Evolutionary conservation across 2,888 invertebrate species (phyloP).

Genomic region (Xylota sylvarum): DNA sequence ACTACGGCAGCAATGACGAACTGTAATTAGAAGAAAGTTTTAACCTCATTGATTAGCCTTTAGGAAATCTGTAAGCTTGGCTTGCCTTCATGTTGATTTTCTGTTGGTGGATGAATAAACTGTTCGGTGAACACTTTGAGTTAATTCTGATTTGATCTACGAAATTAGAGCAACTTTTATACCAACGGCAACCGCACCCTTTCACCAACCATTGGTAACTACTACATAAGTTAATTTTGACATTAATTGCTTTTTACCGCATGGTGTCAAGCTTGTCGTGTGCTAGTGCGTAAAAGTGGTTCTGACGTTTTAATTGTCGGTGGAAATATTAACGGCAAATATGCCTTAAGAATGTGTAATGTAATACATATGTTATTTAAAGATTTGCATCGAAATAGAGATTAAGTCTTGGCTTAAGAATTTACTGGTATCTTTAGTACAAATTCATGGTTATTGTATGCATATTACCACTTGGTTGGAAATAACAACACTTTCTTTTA

Average conservation of each 20-base stretch:
- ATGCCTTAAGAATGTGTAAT: constrained; percentile 23
- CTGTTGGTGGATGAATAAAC: constrained; percentile 78
- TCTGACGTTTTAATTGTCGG: constrained; percentile 11
- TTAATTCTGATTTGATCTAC: constrained; percentile 40
- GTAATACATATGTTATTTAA: background rate
- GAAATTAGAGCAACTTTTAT: constrained; percentile 56
- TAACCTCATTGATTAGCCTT: background rate
- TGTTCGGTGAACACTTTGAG: constrained; percentile 7
- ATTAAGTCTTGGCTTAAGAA: background rate
- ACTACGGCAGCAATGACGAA: constrained; percentile 82
- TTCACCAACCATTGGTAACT: background rate
- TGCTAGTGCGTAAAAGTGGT: constrained; percentile 19
- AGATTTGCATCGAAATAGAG: constrained; percentile 18
- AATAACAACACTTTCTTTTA: background rate
- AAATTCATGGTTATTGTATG: background rate
- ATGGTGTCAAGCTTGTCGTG: background rate
- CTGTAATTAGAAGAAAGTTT: constrained; percentile 76
- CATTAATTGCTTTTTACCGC: constrained; percentile 30
- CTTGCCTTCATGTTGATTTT: constrained; percentile 72
- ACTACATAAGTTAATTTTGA: constrained; percentile 19
- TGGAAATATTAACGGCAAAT: constrained; percentile 5
- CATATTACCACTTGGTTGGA: background rate
- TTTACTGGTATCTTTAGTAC: background rate
- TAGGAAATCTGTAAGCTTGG: too few species aligned
- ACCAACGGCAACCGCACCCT: constrained; percentile 29